These are phyloP conservation scores for Cebidichthys violaceus DNA, from an alignment of 2,113 vertebrate species.

Conservation along the genomic window DNA sequence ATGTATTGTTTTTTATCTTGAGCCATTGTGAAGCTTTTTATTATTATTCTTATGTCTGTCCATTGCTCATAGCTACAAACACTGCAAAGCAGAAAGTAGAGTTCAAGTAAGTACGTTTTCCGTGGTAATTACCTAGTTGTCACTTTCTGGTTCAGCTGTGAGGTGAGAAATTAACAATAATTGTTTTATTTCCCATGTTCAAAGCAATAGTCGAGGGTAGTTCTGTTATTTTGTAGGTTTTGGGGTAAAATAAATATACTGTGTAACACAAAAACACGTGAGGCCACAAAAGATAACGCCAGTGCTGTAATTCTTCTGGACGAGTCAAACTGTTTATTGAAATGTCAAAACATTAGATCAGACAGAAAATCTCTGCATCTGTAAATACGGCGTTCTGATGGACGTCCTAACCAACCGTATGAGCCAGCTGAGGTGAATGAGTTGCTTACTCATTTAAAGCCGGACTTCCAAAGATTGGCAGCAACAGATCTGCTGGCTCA, in stretches of 20 bases:
- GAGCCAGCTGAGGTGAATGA: constrained; percentile 32
- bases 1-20: too few species aligned
- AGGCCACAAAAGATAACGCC: constrained; percentile 37
- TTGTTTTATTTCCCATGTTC: neutral
- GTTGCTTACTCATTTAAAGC: constrained; percentile 51
- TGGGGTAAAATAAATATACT: constrained; percentile 31
- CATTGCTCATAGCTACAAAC: neutral
- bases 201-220: neutral
- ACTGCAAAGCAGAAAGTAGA: constrained; percentile 4
- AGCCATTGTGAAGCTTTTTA: neutral
- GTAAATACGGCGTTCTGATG: constrained; percentile 41
- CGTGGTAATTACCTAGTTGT: neutral
- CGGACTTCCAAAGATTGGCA: constrained; percentile 42
- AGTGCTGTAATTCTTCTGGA: constrained; percentile 34
- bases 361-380: constrained; percentile 32
- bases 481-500: constrained; percentile 30
- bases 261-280: constrained; percentile 12
- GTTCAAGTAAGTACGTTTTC: neutral
- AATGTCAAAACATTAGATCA: constrained; percentile 65
- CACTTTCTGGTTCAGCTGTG: neutral
- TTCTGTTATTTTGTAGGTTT: constrained; percentile 20
- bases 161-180: neutral
- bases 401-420: constrained; percentile 29
- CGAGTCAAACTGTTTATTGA: constrained; percentile 55
- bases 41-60: neutral